Conservation (phyloP, 2,797 vertebrate genomes). For the Microhierax caerulescens region DNA sequence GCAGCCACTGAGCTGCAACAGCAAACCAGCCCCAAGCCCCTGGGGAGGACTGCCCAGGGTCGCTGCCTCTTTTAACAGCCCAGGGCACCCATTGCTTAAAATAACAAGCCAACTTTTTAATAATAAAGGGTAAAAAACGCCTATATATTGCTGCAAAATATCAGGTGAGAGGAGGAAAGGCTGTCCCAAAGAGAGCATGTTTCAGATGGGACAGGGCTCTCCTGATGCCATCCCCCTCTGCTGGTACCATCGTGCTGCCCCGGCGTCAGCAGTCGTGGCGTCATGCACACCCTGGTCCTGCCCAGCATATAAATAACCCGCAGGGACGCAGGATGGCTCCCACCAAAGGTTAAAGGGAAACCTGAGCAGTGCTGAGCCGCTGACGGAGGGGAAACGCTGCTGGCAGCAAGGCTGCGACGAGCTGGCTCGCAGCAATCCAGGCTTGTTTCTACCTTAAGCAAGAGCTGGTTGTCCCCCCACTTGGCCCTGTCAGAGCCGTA, state of each 20-base stretch:
- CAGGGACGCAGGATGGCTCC: background rate
- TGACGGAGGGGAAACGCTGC: background rate
- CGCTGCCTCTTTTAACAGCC: background rate
- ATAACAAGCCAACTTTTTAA: background rate
- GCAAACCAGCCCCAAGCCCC: background rate
- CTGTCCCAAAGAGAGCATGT: background rate
- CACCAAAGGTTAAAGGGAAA: constrained; percentile 76
- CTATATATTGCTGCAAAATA: background rate
- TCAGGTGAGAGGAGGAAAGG: background rate
- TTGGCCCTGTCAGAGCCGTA: background rate
- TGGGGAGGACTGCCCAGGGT: accelerated
- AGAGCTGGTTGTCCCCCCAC: background rate
- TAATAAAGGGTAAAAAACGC: background rate
- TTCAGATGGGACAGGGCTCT: background rate
- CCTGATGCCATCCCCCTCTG: background rate
- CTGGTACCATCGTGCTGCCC: accelerated
- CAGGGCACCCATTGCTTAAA: background rate
- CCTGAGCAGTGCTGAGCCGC: constrained; percentile 38
- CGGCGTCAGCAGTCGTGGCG: background rate
- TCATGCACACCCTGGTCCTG: background rate
- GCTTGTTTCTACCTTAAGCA: background rate
- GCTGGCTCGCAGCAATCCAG: background rate
- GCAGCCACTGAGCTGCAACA: background rate
- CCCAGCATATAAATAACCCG: constrained; percentile 45
- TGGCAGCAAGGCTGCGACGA: background rate